These are phyloP conservation scores for Formicarius rufipectus DNA, from an alignment of 2,113 vertebrate species.

Conservation along the genomic window DNA sequence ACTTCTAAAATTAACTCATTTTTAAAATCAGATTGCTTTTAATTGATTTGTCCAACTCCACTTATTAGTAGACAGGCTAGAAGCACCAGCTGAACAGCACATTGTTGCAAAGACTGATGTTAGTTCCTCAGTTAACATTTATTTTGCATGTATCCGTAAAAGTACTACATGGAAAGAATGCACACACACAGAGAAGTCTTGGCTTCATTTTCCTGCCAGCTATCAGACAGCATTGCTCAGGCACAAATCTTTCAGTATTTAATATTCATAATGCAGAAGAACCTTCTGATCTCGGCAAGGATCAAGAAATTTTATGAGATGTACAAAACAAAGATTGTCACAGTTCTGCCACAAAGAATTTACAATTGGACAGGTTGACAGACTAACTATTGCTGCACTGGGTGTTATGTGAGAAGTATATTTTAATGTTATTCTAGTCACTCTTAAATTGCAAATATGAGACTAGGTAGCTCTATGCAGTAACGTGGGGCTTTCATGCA, in stretches of 20 bases:
- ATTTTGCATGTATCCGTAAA: neutral
- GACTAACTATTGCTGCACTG: neutral
- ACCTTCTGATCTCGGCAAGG: neutral
- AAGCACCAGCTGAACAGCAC: neutral
- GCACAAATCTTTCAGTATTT: neutral
- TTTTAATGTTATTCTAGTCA: neutral
- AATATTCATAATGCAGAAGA: neutral
- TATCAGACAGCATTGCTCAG: neutral
- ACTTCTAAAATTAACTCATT: neutral
- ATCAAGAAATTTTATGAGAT: neutral
- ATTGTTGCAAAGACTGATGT: neutral
- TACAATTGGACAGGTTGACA: neutral
- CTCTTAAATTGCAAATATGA: neutral
- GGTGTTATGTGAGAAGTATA: neutral
- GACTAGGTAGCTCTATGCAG: neutral
- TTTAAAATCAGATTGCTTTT: neutral
- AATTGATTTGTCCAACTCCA: neutral
- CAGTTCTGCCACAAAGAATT: neutral
- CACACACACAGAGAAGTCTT: neutral
- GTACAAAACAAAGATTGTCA: neutral
- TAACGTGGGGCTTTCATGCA: neutral
- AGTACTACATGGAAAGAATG: neutral
- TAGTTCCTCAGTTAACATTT: conserved; percentile 6
- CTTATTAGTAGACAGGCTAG: neutral
- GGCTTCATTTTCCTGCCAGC: neutral